A percentile compares a stretch with the other conserved stretches of the same genome.
Conservation (phyloP, 2,797 vertebrate species). For the Harpagifer antarcticus region DNA sequence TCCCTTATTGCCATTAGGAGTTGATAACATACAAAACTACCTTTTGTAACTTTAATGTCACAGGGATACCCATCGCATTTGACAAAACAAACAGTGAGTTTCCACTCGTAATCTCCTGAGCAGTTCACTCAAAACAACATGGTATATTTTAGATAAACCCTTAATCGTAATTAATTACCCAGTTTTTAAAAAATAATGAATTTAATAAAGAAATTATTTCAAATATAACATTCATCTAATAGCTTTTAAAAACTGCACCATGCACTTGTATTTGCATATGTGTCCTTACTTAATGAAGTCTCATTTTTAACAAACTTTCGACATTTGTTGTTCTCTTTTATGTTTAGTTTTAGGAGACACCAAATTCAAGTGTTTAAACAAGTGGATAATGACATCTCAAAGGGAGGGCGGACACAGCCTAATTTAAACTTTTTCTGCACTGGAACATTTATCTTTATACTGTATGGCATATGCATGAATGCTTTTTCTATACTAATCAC, state of each 20-base stretch:
- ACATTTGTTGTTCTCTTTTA: neutral
- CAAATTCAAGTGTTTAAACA: constrained; percentile 7
- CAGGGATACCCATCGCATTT: neutral
- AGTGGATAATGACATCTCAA: no score
- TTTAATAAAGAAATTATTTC: neutral
- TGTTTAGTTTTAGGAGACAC: no score
- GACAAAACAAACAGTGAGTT: neutral
- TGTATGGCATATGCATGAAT: constrained; percentile 2
- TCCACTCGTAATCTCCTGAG: neutral
- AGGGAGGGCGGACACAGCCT: no score
- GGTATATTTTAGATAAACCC: neutral
- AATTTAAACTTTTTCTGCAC: neutral
- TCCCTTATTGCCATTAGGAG: constrained; percentile 16
- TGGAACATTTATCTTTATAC: constrained; percentile 55
- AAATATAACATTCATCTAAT: neutral
- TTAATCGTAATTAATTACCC: neutral
- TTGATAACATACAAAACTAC: constrained; percentile 29
- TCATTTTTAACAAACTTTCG: neutral
- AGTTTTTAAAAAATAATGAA: neutral
- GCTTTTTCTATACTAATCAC: constrained; percentile 56
- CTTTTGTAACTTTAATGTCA: constrained; percentile 25
- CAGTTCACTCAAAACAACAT: neutral
- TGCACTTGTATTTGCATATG: neutral
- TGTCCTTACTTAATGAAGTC: neutral
- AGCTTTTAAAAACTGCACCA: neutral